These are phyloP conservation scores for Coilia nasus DNA, from an alignment of 2,797 vertebrate genomes.

Conservation along the genomic window DNA sequence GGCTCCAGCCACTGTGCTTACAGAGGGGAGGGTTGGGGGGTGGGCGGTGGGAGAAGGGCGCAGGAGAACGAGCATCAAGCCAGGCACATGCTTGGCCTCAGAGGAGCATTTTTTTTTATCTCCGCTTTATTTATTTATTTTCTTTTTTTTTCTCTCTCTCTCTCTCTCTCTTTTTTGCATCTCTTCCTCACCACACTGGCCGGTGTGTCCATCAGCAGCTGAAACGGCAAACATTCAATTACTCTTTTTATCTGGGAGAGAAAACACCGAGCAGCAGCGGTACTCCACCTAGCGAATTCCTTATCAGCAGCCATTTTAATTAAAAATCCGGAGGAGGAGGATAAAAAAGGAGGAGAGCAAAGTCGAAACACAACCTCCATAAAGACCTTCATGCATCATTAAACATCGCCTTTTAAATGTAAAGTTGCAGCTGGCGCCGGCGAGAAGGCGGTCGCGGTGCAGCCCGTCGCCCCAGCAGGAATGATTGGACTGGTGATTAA, in stretches of 20 bases:
- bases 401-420: constrained; percentile 48
- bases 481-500: constrained; percentile 21
- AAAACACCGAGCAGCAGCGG: constrained; percentile 42
- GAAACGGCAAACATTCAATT: constrained; percentile 54
- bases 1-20: neutral
- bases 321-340: constrained; percentile 48
- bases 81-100: neutral
- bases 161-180: constrained; percentile 41
- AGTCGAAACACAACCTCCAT: constrained; percentile 43
- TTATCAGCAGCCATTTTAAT: constrained; percentile 54
- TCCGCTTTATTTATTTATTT: constrained; percentile 19
- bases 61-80: neutral
- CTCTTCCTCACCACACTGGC: constrained; percentile 30
- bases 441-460: neutral
- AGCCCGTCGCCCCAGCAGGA: neutral
- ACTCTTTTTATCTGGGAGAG: constrained; percentile 44
- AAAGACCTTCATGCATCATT: constrained; percentile 57
- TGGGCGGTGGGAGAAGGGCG: neutral
- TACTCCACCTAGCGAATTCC: constrained; percentile 25
- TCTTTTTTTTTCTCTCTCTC: constrained; percentile 4
- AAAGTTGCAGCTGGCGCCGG: constrained; percentile 18
- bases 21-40: neutral
- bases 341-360: constrained; percentile 32
- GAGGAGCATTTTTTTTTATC: constrained; percentile 7
- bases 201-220: constrained; percentile 45